These are phyloP conservation scores for Psittacus erithacus DNA, from an alignment of 2,113 vertebrate genomes.

Conservation along the genomic window DNA sequence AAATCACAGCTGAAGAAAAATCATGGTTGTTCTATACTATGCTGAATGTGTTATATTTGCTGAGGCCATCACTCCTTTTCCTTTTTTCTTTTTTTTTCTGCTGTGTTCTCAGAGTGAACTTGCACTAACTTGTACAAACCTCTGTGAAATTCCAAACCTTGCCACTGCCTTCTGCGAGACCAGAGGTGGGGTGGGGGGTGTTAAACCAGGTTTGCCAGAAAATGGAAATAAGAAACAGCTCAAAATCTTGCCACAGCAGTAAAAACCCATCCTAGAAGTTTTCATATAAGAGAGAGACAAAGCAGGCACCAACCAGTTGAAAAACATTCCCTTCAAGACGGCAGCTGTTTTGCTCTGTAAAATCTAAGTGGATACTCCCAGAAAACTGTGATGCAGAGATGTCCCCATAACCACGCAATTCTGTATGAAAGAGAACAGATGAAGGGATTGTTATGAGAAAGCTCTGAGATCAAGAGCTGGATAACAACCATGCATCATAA, in stretches of 20 bases:
- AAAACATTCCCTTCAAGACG: neutral
- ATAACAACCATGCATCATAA: neutral
- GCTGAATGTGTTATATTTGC: neutral
- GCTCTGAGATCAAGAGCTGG: neutral
- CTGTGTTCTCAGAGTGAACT: neutral
- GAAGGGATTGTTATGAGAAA: neutral
- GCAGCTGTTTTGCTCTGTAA: neutral
- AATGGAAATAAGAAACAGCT: neutral
- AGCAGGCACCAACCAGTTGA: neutral
- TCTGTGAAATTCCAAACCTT: neutral
- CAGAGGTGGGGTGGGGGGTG: neutral
- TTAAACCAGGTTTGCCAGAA: neutral
- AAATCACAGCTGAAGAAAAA: neutral
- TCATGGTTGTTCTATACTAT: rapidly evolving
- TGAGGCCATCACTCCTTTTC: neutral
- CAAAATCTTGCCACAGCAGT: neutral
- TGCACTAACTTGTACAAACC: neutral
- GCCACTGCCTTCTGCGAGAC: neutral
- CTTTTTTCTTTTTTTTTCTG: neutral
- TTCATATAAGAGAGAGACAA: neutral
- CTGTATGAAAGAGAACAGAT: neutral
- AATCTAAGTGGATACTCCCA: neutral
- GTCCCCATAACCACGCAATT: neutral
- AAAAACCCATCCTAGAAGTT: neutral
- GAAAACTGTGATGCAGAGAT: neutral